Conservation (phyloP, 2,888 invertebrate genomes). For the Exephanes ischioxanthus region DNA sequence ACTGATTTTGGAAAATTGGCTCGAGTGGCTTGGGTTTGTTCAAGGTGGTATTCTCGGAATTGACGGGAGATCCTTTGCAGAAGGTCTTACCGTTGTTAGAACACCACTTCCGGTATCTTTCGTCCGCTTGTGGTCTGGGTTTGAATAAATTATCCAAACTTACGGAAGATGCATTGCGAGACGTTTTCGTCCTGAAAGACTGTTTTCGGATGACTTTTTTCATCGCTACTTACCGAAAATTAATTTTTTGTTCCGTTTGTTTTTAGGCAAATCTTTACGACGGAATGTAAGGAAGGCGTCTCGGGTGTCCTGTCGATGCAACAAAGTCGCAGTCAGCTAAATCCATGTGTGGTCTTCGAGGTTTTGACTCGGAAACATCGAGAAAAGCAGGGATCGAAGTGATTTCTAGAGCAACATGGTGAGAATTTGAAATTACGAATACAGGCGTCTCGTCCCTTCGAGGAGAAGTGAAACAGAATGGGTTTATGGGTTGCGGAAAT, state of each 20-base stretch:
- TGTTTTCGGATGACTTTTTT: too few relatives aligned
- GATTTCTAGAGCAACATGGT: background rate
- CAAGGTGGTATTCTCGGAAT: background rate
- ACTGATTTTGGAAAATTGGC: slow-evolving; percentile 58
- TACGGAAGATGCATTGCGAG: too few relatives aligned
- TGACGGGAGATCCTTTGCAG: slow-evolving; percentile 13
- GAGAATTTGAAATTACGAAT: slow-evolving; percentile 47
- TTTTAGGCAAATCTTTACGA: too few relatives aligned
- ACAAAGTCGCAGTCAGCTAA: background rate
- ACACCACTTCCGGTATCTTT: slow-evolving; percentile 21
- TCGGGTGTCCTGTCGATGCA: background rate
- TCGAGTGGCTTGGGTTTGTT: slow-evolving; percentile 44
- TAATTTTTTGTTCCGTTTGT: too few relatives aligned
- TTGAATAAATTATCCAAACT: too few relatives aligned
- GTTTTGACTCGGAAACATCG: background rate
- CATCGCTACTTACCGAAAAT: too few relatives aligned
- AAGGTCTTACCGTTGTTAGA: slow-evolving; percentile 21
- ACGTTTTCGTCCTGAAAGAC: too few relatives aligned
- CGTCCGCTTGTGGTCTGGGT: background rate
- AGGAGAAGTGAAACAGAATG: slow-evolving; percentile 3
- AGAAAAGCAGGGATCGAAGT: background rate
- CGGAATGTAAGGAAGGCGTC: too few relatives aligned
- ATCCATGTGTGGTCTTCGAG: background rate
- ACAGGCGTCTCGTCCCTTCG: slow-evolving; percentile 29
- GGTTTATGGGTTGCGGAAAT: slow-evolving; percentile 34